These are phyloP conservation scores for Ametastegia equiseti DNA, from an alignment of 2,888 invertebrate species.

Conservation along the genomic window DNA sequence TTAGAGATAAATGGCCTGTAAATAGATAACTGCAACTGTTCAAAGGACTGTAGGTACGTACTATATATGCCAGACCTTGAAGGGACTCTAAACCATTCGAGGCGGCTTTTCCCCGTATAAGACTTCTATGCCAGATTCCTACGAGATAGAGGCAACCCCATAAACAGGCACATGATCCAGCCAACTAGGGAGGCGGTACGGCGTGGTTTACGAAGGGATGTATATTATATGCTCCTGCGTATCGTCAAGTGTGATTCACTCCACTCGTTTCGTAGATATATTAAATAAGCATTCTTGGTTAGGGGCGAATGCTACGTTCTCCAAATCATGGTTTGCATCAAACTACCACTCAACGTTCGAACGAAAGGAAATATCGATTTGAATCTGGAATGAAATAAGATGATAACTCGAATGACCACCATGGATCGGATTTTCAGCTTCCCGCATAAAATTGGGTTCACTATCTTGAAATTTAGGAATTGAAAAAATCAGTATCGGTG, in stretches of 20 bases:
- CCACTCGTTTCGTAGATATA: conserved; percentile 35
- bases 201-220: conserved; percentile 24
- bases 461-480: no score
- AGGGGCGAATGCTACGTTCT: not conserved
- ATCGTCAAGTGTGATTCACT: conserved; percentile 47
- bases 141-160: conserved; percentile 37
- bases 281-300: conserved; percentile 25
- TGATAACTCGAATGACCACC: no score
- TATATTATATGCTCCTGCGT: conserved; percentile 35
- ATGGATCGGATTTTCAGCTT: no score
- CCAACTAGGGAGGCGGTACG: conserved; percentile 39
- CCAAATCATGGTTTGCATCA: not conserved
- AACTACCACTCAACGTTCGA: not conserved
- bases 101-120: conserved; percentile 28
- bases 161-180: conserved; percentile 41
- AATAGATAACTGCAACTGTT: conserved; percentile 46
- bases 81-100: not conserved
- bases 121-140: conserved; percentile 41
- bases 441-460: no score
- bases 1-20: conserved; percentile 39
- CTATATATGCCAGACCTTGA: conserved; percentile 12
- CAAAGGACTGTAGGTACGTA: no score
- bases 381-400: not conserved
- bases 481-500: no score
- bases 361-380: not conserved